Conservation (phyloP, 2,797 vertebrate species). For the Serranus cabrilla region DNA sequence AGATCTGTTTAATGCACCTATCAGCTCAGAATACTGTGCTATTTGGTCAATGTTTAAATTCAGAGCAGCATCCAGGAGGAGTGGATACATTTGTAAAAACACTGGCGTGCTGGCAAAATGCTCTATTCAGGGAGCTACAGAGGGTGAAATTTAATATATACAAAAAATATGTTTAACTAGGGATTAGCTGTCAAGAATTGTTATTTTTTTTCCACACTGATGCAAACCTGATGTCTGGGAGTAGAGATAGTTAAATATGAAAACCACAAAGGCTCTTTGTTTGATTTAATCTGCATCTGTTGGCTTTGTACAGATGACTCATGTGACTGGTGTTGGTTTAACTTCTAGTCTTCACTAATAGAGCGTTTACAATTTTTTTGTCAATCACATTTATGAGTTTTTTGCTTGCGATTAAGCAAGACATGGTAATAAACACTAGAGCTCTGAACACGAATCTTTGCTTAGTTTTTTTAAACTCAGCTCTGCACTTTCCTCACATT, state of each 20-base stretch:
- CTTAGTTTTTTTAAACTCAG: slow-evolving; percentile 47
- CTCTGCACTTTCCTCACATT: slow-evolving; percentile 16
- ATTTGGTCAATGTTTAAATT: slow-evolving; percentile 3
- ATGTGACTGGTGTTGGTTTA: slow-evolving; percentile 38
- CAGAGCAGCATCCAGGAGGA: background rate
- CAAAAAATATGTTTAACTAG: background rate
- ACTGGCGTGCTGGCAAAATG: background rate
- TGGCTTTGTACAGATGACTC: slow-evolving; percentile 34
- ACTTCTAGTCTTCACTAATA: slow-evolving; percentile 54
- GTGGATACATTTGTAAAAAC: background rate
- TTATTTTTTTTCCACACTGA: slow-evolving; percentile 1
- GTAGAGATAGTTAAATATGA: slow-evolving; percentile 1
- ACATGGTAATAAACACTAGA: slow-evolving; percentile 50
- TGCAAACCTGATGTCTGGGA: slow-evolving; percentile 13
- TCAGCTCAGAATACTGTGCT: slow-evolving; percentile 4
- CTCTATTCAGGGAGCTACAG: background rate
- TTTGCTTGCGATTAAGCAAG: slow-evolving; percentile 36
- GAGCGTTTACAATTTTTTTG: slow-evolving; percentile 57
- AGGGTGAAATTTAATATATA: background rate
- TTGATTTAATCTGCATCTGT: slow-evolving; percentile 26
- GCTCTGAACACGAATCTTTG: slow-evolving; percentile 42
- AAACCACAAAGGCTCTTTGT: slow-evolving; percentile 8
- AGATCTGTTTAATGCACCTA: slow-evolving; percentile 30
- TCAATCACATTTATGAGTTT: slow-evolving; percentile 64
- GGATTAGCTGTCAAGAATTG: background rate